A percentile compares a stretch with the other conserved stretches of the same genome.
These are phyloP conservation scores for Tetramorium alpestre DNA, from an alignment of 1,140 invertebrate species.

Conservation along the genomic window DNA sequence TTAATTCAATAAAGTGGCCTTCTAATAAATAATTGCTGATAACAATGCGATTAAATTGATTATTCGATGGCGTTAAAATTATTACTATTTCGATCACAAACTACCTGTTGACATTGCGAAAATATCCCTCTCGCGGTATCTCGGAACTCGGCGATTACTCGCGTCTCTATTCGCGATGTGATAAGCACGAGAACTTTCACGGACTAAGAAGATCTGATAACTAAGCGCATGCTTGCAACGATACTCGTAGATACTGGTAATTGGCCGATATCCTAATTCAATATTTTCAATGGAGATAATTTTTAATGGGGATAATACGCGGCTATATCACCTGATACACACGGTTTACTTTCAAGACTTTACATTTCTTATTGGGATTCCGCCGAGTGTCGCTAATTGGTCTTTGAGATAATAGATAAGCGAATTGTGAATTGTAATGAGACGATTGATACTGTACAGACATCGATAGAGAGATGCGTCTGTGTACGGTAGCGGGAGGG, in stretches of 20 bases:
- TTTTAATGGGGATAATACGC: constrained; percentile 21
- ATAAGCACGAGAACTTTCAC: constrained; percentile 34
- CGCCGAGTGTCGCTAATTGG: constrained; percentile 19
- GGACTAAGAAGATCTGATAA: constrained; percentile 36
- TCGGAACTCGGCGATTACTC: neutral
- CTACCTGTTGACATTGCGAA: constrained; percentile 48
- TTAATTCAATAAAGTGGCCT: neutral
- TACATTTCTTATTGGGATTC: constrained; percentile 22
- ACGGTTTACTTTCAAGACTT: neutral
- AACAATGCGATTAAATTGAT: neutral
- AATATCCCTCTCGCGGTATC: neutral
- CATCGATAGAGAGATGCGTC: neutral
- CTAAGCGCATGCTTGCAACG: neutral
- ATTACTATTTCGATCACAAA: neutral
- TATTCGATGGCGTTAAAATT: neutral
- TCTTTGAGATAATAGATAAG: constrained; percentile 11
- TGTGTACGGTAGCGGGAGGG: neutral
- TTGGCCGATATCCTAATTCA: constrained; percentile 22
- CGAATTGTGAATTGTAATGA: neutral
- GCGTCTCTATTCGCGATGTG: neutral
- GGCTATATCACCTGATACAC: neutral
- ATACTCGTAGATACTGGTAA: constrained; percentile 13
- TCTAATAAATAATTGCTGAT: neutral
- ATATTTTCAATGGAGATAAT: constrained; percentile 45
- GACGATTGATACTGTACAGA: neutral